phyloP scores from a whole-genome alignment of 1,140 invertebrate genomes.

The Lepidurus packardi region DNA sequence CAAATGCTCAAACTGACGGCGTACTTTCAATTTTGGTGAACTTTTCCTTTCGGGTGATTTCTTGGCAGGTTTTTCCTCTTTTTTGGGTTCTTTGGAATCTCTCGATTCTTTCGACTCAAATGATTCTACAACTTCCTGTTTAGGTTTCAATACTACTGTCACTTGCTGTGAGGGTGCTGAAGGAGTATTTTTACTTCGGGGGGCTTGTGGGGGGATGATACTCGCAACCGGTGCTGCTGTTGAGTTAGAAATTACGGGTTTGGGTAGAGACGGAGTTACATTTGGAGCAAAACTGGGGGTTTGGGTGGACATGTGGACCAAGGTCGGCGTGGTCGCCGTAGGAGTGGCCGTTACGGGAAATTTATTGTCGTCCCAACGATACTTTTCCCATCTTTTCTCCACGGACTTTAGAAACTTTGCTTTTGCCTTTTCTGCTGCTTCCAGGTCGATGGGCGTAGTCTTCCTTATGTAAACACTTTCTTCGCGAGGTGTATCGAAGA shows the following conservation, averaged over 20 bases:
- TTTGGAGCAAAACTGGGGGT: background rate
- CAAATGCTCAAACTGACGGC: conserved; percentile 34
- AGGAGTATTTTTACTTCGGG: background rate
- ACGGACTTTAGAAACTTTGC: conserved; percentile 46
- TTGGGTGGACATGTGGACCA: conserved; percentile 23
- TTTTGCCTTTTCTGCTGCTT: conserved; percentile 51
- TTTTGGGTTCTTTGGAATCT: background rate
- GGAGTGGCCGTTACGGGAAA: background rate
- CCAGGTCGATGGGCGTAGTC: conserved; percentile 45
- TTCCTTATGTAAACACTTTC: conserved; percentile 59
- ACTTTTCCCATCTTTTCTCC: conserved; percentile 49
- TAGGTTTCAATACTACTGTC: no score
- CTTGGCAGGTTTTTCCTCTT: background rate
- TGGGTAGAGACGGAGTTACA: conserved; percentile 32
- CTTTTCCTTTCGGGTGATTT: conserved; percentile 26
- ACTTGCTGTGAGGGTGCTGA: background rate
- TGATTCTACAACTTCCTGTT: background rate
- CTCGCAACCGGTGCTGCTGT: background rate
- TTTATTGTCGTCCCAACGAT: conserved; percentile 40
- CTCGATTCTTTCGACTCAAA: background rate
- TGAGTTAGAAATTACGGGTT: conserved; percentile 13
- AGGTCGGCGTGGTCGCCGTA: conserved; percentile 27
- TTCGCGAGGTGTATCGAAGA: conserved; percentile 65
- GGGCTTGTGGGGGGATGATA: background rate
- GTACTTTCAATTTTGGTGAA: conserved; percentile 35